Percentiles rank a stretch among this genome's conserved stretches.
phyloP scores from a whole-genome alignment of 2,888 invertebrate genomes.

The Agrotis segetum region DNA sequence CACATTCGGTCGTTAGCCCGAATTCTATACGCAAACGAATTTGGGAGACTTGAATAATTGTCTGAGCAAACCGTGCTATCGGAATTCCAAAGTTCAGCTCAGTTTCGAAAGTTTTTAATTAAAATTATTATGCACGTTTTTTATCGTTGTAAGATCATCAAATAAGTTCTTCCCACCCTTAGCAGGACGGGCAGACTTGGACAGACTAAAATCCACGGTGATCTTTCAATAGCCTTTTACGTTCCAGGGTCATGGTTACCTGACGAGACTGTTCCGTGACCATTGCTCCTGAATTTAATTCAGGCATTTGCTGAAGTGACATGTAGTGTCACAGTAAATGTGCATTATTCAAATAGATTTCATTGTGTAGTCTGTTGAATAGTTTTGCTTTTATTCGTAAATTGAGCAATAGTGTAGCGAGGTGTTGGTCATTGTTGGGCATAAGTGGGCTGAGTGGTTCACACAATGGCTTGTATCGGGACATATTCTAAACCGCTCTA shows the following conservation, averaged over 20 bases:
- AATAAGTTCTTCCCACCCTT: no score
- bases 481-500: background rate
- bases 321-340: background rate
- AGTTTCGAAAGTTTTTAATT: background rate
- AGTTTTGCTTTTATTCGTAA: slow-evolving; percentile 18
- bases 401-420: slow-evolving; percentile 40
- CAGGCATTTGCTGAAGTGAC: background rate
- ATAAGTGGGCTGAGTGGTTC: slow-evolving; percentile 16
- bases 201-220: no score
- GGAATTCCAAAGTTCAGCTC: background rate
- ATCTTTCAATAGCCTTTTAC: no score
- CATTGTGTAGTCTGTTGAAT: slow-evolving; percentile 27
- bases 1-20: no score
- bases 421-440: slow-evolving; percentile 23
- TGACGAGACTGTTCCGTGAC: no score
- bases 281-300: background rate
- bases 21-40: no score
- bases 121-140: no score
- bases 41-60: background rate
- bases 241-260: no score
- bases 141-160: no score
- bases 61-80: no score
- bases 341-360: slow-evolving; percentile 39
- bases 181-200: no score
- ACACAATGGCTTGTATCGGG: slow-evolving; percentile 11